These are phyloP conservation scores for Theristicus caerulescens DNA, from an alignment of 2,113 vertebrate genomes.

Conservation along the genomic window DNA sequence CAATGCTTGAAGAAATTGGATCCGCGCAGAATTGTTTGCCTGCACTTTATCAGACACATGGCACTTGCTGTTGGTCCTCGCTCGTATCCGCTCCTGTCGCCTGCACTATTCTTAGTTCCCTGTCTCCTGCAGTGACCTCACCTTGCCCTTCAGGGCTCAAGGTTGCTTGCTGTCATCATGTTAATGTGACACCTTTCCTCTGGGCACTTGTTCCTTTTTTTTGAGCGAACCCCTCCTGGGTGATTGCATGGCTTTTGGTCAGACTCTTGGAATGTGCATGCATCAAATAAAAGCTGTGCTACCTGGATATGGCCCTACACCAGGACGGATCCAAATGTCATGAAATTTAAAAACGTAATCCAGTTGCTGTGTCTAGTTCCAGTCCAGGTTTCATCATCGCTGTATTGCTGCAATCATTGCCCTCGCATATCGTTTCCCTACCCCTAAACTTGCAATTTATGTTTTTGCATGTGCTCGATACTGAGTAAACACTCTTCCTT, in stretches of 20 bases:
- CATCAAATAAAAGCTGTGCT: background rate
- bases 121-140: background rate
- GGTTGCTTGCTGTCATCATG: background rate
- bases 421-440: background rate
- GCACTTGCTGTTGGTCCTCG: background rate
- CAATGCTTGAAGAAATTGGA: background rate
- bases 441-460: background rate
- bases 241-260: background rate
- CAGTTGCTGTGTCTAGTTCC: background rate
- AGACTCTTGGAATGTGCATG: background rate
- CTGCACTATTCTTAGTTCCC: background rate
- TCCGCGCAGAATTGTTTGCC: background rate
- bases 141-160: background rate
- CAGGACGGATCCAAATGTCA: background rate
- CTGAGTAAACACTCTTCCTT: background rate
- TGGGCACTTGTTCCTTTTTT: background rate
- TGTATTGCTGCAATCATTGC: background rate
- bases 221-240: background rate
- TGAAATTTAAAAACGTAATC: background rate
- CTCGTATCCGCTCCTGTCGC: background rate
- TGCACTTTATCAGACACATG: background rate
- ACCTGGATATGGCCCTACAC: rapidly evolving
- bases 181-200: background rate
- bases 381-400: background rate
- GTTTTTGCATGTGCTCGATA: background rate